phyloP scores from a whole-genome alignment of 2,888 invertebrate genomes.

The Melinaea marsaeus region DNA sequence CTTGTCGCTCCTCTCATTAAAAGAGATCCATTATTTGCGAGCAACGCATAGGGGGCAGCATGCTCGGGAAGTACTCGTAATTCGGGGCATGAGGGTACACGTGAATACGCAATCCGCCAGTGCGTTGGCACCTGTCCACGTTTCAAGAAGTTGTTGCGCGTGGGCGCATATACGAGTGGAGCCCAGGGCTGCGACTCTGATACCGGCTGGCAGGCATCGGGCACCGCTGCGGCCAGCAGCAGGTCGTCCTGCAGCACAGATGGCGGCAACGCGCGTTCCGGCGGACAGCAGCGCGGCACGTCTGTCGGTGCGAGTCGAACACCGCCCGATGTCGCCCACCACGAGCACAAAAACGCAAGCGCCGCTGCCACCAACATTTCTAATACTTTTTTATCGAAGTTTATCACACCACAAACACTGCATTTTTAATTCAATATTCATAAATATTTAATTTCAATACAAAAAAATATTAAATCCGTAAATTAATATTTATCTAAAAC shows the following conservation, averaged over 20 bases:
- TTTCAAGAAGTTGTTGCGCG: slow-evolving; percentile 54
- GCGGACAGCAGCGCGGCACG: slow-evolving; percentile 56
- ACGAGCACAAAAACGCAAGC: slow-evolving; percentile 38
- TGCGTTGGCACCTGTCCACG: slow-evolving; percentile 64
- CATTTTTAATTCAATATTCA: slow-evolving; percentile 19
- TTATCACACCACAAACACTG: slow-evolving; percentile 29
- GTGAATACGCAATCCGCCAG: slow-evolving; percentile 66
- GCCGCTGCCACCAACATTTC: slow-evolving; percentile 36
- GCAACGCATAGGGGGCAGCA: slow-evolving; percentile 68
- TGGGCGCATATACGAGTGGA: slow-evolving; percentile 78
- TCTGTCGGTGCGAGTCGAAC: slow-evolving; percentile 46
- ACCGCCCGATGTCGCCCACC: slow-evolving; percentile 37
- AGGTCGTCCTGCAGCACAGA: slow-evolving; percentile 67
- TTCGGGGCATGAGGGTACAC: slow-evolving; percentile 52
- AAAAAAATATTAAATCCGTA: no score
- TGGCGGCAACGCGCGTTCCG: slow-evolving; percentile 39
- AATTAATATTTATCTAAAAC: not conserved
- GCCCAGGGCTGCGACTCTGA: slow-evolving; percentile 64
- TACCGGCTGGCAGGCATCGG: slow-evolving; percentile 43
- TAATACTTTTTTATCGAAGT: slow-evolving; percentile 39
- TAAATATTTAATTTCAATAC: slow-evolving; percentile 17
- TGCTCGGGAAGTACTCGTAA: slow-evolving; percentile 59
- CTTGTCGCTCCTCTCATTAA: slow-evolving; percentile 66
- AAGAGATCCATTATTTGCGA: slow-evolving; percentile 83
- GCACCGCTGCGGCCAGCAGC: slow-evolving; percentile 63